phyloP scores from a whole-genome alignment of 2,113 vertebrate species.

The Oxyura jamaicensis region DNA sequence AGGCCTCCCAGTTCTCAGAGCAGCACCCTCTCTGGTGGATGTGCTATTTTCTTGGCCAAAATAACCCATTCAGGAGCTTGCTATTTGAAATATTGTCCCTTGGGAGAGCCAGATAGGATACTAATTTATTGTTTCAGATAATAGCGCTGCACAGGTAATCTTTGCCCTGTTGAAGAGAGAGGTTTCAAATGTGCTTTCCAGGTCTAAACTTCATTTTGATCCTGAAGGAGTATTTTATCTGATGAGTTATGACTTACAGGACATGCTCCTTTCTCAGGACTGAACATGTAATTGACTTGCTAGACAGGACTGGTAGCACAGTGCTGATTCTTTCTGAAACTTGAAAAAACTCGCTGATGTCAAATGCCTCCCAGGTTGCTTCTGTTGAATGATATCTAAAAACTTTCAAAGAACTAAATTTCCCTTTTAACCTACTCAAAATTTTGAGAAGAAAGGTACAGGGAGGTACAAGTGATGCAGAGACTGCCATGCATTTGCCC shows the following conservation, averaged over 20 bases:
- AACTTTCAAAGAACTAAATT: neutral
- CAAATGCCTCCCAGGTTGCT: neutral
- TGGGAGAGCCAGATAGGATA: neutral
- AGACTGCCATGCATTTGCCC: neutral
- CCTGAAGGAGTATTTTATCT: neutral
- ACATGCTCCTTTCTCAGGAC: neutral
- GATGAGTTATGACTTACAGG: neutral
- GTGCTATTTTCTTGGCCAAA: neutral
- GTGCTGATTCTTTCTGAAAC: neutral
- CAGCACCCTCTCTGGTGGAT: neutral
- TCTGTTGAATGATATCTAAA: neutral
- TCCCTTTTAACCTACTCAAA: neutral
- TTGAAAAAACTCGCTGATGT: neutral
- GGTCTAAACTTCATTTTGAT: constrained; percentile 6
- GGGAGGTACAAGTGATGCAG: neutral
- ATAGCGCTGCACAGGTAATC: neutral
- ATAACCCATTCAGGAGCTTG: neutral
- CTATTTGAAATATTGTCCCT: neutral
- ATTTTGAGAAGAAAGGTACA: neutral
- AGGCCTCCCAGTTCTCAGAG: neutral
- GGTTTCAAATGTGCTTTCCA: neutral
- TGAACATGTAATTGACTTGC: neutral
- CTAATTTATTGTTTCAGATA: neutral
- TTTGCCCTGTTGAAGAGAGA: neutral
- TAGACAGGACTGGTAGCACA: neutral